Base-by-base conservation (phyloP, 2,113 vertebrate species). In the Thalassarche chlororhynchos region DNA sequence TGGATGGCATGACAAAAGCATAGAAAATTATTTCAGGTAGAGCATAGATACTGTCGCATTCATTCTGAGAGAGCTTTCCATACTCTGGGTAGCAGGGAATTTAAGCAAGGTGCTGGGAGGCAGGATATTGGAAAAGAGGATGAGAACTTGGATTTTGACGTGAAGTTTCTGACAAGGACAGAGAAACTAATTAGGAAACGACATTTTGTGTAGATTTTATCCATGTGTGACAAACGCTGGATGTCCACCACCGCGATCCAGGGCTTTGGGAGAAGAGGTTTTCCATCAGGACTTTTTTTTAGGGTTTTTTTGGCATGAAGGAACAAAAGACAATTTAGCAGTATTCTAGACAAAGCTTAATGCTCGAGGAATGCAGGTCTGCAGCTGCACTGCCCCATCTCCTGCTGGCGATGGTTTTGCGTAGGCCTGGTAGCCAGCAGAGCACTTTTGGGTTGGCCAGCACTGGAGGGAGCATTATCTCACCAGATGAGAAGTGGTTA, bases 191-290 rank as follows among this genome's bases (percentile, higher is more conserved):
- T 25, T 20, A 38, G 44, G 34, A 90, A 74, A 42, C 3, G 6
- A 16, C 9, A 6, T 51, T 90, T 75, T 78, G 17, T 14, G 3
- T 71, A 24, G 14, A 3, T 26, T n/a, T 28, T 34, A 52, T 38
- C n/a, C 38, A 5, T 0, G 0, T 36, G 2, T 42, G 18, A 54
- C 28, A 77, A 49, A 61, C 0, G 0, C 1, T 28, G 57, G 55
- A 29, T 60, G 29, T 17, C 51, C 38, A 10, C 23, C 14, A 14
- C 24, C 5, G 3, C 2, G 4, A 40, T 60, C 25, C n/a, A 51
- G 46, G 23, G 58, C n/a, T 90, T 54, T 2, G 6, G 62, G n/a
- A 60, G 47, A 57, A 60, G n/a, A n/a, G 28, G 14, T 34, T 87
- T 65, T 54, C 31, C 61, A 40, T 55, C 6, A 25, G n/a, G n/a